These are phyloP conservation scores for Cotesia glomerata DNA, from an alignment of 1,140 invertebrate species.

Conservation along the genomic window DNA sequence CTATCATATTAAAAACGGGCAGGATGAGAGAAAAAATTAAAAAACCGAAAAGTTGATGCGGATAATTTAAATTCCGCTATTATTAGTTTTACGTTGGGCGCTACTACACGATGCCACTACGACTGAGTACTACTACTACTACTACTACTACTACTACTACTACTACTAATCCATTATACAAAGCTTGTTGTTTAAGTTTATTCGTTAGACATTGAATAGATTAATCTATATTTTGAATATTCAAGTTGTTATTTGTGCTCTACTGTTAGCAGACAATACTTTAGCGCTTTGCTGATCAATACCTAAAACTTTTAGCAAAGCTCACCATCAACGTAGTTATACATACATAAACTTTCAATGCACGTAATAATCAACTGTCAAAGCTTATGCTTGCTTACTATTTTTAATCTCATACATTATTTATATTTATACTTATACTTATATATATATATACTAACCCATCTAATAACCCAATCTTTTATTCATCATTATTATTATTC, in stretches of 20 bases:
- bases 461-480: no score
- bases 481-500: no score
- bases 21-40: neutral
- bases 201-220: neutral
- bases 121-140: no score
- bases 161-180: no score
- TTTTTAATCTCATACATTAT: neutral
- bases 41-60: neutral
- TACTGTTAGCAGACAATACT: neutral
- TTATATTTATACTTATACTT: neutral
- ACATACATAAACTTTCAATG: constrained; percentile 7
- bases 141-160: no score
- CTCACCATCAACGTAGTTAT: constrained; percentile 10
- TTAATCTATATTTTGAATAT: constrained; percentile 1
- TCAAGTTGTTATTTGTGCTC: neutral
- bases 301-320: constrained; percentile 18
- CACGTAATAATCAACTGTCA: constrained; percentile 9
- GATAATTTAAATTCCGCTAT: neutral
- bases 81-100: no score
- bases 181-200: no score
- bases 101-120: no score
- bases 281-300: constrained; percentile 15
- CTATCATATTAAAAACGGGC: no score
- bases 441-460: neutral
- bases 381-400: neutral